Conservation (phyloP, 2,888 invertebrate genomes). For the Fragum whitleyi region DNA sequence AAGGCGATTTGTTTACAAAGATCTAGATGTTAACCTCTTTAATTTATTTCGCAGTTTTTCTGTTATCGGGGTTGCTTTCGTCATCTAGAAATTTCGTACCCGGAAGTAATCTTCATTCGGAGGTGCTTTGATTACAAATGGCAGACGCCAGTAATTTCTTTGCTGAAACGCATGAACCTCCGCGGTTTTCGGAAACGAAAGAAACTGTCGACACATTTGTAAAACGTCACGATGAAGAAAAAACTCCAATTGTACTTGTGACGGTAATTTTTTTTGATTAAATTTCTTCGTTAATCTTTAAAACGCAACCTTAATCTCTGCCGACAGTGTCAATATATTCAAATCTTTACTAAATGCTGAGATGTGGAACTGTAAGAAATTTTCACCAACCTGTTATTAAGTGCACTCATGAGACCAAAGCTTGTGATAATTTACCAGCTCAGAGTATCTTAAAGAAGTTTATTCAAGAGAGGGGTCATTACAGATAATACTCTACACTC, state of each 20-base stretch:
- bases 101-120: conserved; percentile 36
- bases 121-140: conserved; percentile 59
- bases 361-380: too few species aligned
- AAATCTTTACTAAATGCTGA: too few species aligned
- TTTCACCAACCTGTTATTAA: too few species aligned
- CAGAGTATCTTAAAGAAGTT: too few species aligned
- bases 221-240: conserved; percentile 71
- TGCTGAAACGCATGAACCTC: conserved; percentile 69
- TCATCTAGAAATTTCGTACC: conserved; percentile 16
- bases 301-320: neutral
- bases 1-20: too few species aligned
- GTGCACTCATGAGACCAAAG: too few species aligned
- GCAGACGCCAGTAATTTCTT: conserved; percentile 71
- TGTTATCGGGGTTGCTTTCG: neutral
- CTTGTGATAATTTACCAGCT: too few species aligned
- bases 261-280: conserved; percentile 82
- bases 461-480: too few species aligned
- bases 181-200: conserved; percentile 67
- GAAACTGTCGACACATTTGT: conserved; percentile 65
- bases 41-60: too few species aligned
- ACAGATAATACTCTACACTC: too few species aligned
- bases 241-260: conserved; percentile 91
- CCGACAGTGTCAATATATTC: too few species aligned
- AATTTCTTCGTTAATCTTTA: neutral
- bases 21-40: too few species aligned